phyloP scores from a whole-genome alignment of 2,888 invertebrate species.

The Cryptus viduatorius region DNA sequence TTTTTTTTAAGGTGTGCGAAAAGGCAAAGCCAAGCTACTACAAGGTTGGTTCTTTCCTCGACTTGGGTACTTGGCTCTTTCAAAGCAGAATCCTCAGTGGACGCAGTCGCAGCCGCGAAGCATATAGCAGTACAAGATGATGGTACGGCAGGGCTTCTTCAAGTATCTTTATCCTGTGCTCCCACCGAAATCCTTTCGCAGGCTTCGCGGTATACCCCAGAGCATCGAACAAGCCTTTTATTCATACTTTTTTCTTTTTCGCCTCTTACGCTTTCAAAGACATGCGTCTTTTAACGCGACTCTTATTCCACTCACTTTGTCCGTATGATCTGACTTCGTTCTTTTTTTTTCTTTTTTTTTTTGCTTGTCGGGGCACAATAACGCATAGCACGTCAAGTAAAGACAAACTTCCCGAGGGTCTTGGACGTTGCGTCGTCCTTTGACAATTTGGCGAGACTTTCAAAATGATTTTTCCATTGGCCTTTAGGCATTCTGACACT shows the following conservation, averaged over 20 bases:
- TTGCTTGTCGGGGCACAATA: neutral
- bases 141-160: slow-evolving; percentile 43
- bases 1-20: slow-evolving; percentile 7
- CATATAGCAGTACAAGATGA: neutral
- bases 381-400: neutral
- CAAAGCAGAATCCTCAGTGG: slow-evolving; percentile 7
- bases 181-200: slow-evolving; percentile 12
- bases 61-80: slow-evolving; percentile 30
- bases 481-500: neutral
- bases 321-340: neutral
- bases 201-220: slow-evolving; percentile 4
- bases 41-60: slow-evolving; percentile 17
- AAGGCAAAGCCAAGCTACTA: slow-evolving; percentile 14
- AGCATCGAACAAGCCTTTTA: slow-evolving; percentile 20
- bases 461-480: neutral
- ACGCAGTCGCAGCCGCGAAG: neutral
- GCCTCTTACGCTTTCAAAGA: neutral
- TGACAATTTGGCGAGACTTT: neutral
- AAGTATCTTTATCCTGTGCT: slow-evolving; percentile 63
- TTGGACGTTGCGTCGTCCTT: neutral
- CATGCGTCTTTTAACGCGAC: slow-evolving; percentile 2
- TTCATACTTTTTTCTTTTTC: neutral
- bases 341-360: neutral
- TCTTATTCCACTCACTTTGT: neutral
- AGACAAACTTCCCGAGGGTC: neutral